Base-by-base conservation (phyloP, 2,113 vertebrate species). In the Riparia riparia region DNA sequence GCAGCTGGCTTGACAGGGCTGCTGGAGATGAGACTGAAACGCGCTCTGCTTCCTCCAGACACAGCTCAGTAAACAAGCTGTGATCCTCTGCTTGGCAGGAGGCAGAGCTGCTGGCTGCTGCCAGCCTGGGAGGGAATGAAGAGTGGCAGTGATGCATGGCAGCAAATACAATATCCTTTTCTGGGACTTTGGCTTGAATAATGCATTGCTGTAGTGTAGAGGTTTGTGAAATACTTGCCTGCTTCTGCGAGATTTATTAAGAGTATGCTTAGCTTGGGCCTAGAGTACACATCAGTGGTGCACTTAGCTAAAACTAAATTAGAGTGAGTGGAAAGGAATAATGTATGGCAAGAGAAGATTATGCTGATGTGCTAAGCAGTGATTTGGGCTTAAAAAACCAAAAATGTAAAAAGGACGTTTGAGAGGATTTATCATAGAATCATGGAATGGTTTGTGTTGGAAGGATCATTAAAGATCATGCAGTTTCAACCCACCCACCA, bases 1-100 rank as follows among this genome's bases (percentile, higher is more conserved):
- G 93, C 96, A 96, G 69, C 85, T 84, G 76, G 21, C 51, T 92
- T 94, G 90, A 86, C 96, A 88, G 82, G 61, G 64, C 85, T 93
- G 82, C 85, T 93, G 90, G 74, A 86, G 91, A 85, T 0, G 44
- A 94, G 88, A 81, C 89, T 72, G 90, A 83, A 96, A 66, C 0
- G 10, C 6, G 0, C 79, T 77, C 92, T 56, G 80, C 93, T 93
- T 96, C 82, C 85, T 92, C 68, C 60, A 88, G 85, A 56, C 92
- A 88, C 77, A 85, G 68, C 88, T 94, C 26, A 16, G 85, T 80
- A 93, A 95, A 78, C 76, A 96, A 90, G 54, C 83, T 66, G 88
- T 31, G 85, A 64, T 91, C 44, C 93, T 78, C 68, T 90, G 87
- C 79, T 93, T 93, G 92, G 92, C 95, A 89, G 85, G 84, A 94